These are phyloP conservation scores for Panulirus ornatus DNA, from an alignment of 1,140 invertebrate species.

Conservation along the genomic window DNA sequence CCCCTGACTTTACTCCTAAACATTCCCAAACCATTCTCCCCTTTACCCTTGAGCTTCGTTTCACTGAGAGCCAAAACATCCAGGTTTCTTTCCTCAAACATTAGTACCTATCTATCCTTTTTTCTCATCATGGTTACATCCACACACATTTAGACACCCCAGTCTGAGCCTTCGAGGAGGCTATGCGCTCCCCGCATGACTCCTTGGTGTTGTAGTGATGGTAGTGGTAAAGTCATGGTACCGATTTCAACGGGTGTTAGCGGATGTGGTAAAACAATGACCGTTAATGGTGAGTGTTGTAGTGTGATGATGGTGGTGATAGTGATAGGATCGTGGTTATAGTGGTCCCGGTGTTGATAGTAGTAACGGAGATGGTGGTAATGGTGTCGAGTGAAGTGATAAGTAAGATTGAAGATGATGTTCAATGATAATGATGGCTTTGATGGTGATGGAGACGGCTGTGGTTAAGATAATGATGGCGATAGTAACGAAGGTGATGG, in stretches of 20 bases:
- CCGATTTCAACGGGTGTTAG: background rate
- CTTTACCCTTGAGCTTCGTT: too few species aligned
- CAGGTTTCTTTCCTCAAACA: too few species aligned
- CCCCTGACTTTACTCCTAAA: too few species aligned
- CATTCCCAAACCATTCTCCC: too few species aligned
- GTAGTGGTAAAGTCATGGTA: background rate
- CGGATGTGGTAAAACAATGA: background rate
- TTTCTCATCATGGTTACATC: too few species aligned
- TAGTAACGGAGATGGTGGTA: background rate
- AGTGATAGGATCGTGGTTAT: background rate
- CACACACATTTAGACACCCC: too few species aligned
- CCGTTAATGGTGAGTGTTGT: background rate
- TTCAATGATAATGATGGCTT: background rate
- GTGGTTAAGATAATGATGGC: background rate
- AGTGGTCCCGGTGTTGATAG: background rate
- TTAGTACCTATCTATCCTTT: too few species aligned
- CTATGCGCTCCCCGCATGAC: too few species aligned
- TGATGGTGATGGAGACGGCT: background rate
- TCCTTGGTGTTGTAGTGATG: constrained; percentile 3
- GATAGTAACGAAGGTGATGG: background rate
- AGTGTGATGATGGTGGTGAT: background rate
- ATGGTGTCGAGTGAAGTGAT: background rate
- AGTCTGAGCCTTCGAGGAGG: too few species aligned
- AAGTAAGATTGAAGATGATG: background rate
- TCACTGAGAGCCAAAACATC: too few species aligned